phyloP scores from a whole-genome alignment of 2,113 vertebrate genomes.

The Macaca mulatta region DNA sequence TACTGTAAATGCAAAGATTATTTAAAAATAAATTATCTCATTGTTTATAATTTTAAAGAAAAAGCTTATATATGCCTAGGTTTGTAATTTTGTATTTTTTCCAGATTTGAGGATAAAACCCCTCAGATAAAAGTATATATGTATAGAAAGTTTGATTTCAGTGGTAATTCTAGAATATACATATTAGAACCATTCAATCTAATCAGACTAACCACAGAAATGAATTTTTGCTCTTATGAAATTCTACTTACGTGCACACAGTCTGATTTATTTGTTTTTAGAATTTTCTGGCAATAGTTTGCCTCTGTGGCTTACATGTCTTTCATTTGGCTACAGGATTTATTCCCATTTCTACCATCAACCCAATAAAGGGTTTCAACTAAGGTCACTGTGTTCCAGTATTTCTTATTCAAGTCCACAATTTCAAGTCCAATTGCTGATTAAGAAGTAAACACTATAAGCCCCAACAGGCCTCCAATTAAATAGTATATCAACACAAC shows the following conservation, averaged over 20 bases:
- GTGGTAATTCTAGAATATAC: neutral
- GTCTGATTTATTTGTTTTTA: conserved; percentile 49
- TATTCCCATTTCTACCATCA: conserved; percentile 4
- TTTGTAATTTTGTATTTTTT: neutral
- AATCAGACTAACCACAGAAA: neutral
- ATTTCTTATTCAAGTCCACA: neutral
- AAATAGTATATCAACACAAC: neutral
- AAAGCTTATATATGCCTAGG: neutral
- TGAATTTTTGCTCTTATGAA: neutral
- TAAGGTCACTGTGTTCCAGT: neutral
- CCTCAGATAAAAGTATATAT: neutral
- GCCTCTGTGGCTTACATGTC: neutral
- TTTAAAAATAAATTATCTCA: neutral
- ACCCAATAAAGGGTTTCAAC: neutral
- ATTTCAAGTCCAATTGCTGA: conserved; percentile 13
- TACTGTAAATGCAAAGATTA: neutral
- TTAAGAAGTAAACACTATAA: conserved; percentile 29
- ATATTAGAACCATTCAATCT: conserved; percentile 20
- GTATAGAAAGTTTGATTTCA: conserved; percentile 31
- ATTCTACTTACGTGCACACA: neutral
- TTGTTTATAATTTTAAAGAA: neutral
- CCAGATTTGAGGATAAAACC: neutral
- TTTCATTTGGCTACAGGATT: conserved; percentile 25
- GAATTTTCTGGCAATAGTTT: conserved; percentile 36
- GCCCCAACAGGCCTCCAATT: neutral